Percentiles rank a stretch among this genome's conserved stretches.
These are phyloP conservation scores for Conistra vaccinii DNA, from an alignment of 2,888 invertebrate species.

Conservation along the genomic window DNA sequence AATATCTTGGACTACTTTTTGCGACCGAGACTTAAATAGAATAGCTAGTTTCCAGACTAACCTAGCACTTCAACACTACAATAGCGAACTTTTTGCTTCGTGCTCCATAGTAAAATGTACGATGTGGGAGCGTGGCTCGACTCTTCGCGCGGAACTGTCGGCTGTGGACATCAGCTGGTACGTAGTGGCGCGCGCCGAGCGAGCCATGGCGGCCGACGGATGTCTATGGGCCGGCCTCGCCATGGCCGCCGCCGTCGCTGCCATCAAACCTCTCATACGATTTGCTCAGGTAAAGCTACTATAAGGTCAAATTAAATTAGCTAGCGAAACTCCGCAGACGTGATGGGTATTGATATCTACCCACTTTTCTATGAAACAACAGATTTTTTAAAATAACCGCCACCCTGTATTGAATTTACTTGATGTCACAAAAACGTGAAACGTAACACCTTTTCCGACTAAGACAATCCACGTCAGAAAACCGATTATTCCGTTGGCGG, in stretches of 20 bases:
- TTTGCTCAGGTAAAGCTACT: slow-evolving; percentile 80
- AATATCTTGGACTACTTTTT: background rate
- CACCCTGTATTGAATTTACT: too few relatives aligned
- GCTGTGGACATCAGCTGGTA: slow-evolving; percentile 98
- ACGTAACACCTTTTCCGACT: too few relatives aligned
- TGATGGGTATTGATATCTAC: background rate
- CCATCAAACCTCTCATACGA: slow-evolving; percentile 78
- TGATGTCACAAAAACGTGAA: too few relatives aligned
- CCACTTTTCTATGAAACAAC: too few relatives aligned
- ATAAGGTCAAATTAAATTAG: background rate
- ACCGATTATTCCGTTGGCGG: too few relatives aligned
- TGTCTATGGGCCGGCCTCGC: slow-evolving; percentile 81
- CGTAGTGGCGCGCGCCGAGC: slow-evolving; percentile 97
- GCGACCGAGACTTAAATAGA: background rate
- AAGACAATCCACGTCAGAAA: too few relatives aligned
- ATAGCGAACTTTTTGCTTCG: background rate
- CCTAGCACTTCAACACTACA: background rate
- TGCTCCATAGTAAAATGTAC: slow-evolving; percentile 95
- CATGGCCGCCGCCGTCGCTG: slow-evolving; percentile 84
- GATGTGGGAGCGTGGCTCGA: slow-evolving; percentile 97
- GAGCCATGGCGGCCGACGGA: slow-evolving; percentile 85
- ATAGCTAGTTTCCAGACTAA: background rate
- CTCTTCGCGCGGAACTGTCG: slow-evolving; percentile 97
- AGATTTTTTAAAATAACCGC: too few relatives aligned
- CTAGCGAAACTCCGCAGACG: background rate